phyloP scores from a whole-genome alignment of 2,797 vertebrate genomes.

The Pangasius larnaudii region DNA sequence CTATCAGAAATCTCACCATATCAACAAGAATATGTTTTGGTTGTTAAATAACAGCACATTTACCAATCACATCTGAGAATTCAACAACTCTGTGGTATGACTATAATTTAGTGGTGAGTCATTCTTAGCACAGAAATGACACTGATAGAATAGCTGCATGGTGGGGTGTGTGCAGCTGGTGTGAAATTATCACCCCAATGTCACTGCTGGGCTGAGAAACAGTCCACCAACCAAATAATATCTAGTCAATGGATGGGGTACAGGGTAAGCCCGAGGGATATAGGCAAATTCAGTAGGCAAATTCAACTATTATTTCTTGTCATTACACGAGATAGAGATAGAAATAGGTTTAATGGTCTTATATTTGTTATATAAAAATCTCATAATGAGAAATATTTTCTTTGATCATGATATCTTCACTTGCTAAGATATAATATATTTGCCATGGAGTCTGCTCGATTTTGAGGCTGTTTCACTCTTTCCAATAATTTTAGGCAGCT shows the following conservation, averaged over 20 bases:
- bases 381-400: background rate
- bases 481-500: too few species aligned
- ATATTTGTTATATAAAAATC: background rate
- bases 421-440: background rate
- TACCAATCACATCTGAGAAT: background rate
- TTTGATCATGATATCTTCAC: background rate
- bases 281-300: background rate
- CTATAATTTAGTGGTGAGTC: background rate
- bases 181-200: background rate
- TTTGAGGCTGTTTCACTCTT: background rate
- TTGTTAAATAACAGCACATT: background rate
- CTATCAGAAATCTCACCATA: too few species aligned
- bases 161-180: background rate
- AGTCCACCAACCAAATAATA: background rate
- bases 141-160: background rate
- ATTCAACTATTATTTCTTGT: background rate
- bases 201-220: background rate
- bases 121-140: background rate
- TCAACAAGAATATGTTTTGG: background rate
- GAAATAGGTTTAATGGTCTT: background rate
- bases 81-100: background rate
- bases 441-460: background rate
- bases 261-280: background rate
- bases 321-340: background rate
- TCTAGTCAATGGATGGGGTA: background rate